Evolutionary conservation across 2,888 invertebrate species (phyloP).

Genomic region (Leptopilina myrica): DNA sequence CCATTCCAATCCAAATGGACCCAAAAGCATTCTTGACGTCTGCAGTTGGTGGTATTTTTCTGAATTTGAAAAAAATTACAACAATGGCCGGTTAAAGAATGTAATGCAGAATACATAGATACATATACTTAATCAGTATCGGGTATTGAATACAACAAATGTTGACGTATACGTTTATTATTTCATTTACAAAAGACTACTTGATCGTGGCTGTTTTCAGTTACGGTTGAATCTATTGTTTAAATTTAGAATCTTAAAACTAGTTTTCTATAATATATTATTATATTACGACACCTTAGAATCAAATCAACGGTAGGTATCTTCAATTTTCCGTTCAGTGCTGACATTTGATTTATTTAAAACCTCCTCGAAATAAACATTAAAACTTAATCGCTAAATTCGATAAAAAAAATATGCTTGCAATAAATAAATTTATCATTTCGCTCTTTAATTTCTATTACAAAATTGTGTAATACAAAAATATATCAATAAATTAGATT

Average conservation of each 20-base stretch:
- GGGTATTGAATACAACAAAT: conserved; percentile 19
- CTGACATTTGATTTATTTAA: conserved; percentile 42
- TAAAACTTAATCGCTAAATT: neutral
- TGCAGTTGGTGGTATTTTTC: conserved; percentile 57
- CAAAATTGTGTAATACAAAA: too few relatives aligned
- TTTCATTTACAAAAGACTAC: conserved; percentile 72
- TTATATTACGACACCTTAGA: conserved; percentile 64
- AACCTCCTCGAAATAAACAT: conserved; percentile 5
- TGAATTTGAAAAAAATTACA: conserved; percentile 56
- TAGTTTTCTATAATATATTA: conserved; percentile 63
- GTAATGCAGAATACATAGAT: neutral
- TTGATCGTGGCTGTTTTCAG: conserved; percentile 54
- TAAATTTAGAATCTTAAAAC: conserved; percentile 60
- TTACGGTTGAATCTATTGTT: conserved; percentile 56
- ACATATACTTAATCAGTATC: neutral
- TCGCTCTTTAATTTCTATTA: too few relatives aligned
- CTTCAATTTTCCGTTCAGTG: conserved; percentile 58
- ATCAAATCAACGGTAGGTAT: conserved; percentile 61
- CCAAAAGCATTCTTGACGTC: conserved; percentile 56
- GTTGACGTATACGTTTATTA: conserved; percentile 68
- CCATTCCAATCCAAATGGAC: conserved; percentile 60
- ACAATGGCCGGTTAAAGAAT: neutral
- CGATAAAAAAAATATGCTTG: neutral
- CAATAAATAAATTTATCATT: too few relatives aligned
- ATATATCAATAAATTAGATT: too few relatives aligned